phyloP scores from a whole-genome alignment of 2,888 invertebrate species.

The Ennomos fuscantarius region DNA sequence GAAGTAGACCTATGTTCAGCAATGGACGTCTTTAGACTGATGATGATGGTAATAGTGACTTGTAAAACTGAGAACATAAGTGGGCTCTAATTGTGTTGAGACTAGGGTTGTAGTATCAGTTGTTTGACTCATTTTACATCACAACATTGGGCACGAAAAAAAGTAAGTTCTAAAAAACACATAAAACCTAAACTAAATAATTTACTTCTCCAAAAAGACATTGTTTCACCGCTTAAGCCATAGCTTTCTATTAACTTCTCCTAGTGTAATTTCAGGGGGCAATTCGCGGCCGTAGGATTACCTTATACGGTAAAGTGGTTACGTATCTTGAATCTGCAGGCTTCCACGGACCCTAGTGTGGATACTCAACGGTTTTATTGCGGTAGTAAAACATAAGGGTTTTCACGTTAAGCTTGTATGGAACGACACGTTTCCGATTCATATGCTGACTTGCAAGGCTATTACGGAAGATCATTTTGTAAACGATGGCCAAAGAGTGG shows the following conservation, averaged over 20 bases:
- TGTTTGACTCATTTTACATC: too few relatives aligned
- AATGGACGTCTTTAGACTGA: too few relatives aligned
- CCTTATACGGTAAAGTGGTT: conserved; percentile 51
- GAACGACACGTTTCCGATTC: conserved; percentile 32
- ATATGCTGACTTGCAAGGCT: conserved; percentile 29
- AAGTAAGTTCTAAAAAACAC: conserved; percentile 1
- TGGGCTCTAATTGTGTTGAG: too few relatives aligned
- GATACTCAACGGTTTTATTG: conserved; percentile 59
- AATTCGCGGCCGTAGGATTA: conserved; percentile 54
- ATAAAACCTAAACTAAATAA: conserved; percentile 23
- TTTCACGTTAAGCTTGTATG: conserved; percentile 32
- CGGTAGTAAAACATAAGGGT: conserved; percentile 57
- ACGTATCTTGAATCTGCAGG: conserved; percentile 55
- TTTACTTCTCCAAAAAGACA: conserved; percentile 23
- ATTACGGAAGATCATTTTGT: conserved; percentile 12
- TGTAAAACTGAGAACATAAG: too few relatives aligned
- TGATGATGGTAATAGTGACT: too few relatives aligned
- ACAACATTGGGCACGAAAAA: too few relatives aligned
- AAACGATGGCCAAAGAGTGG: neutral
- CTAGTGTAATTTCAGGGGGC: conserved; percentile 48
- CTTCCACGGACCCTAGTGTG: conserved; percentile 50
- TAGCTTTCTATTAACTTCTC: conserved; percentile 40
- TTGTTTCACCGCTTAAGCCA: conserved; percentile 32
- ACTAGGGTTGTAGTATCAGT: too few relatives aligned
- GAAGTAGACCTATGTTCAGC: too few relatives aligned